Base-by-base conservation (phyloP, 2,113 vertebrate genomes). In the Sorex araneus region DNA sequence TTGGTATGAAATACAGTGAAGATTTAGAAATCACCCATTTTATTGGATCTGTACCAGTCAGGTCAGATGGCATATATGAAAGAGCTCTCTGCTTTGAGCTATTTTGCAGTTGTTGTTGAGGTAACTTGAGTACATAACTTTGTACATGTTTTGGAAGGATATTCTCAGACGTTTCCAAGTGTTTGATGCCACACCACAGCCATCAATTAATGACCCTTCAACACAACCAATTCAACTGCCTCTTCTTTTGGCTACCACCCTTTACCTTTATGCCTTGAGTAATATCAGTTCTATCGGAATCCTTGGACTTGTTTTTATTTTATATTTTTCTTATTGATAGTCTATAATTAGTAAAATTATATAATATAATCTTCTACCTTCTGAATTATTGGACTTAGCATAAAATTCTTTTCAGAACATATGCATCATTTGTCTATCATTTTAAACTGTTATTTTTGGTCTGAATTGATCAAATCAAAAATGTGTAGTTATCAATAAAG, bases 51-150 rank as follows among this genome's bases (percentile, higher is more conserved):
- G 18, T 32, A 18, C 47, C 12, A 63, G 43, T 36, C 27, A 36
- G 74, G 76, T 83, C 57, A 66, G 16, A 30, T 36, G 83, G 16
- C 11, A 18, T 4, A 32, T 27, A 45, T 34, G 32, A 34, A 40
- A 63, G 73, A 54, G 6, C 19, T 87, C n/a, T 94, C 50, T 57
- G 23, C n/a, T 67, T 32, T 71, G 80, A 93, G 70, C 9, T 47
- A 36, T 21, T 67, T 25, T 23, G 23, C 10, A 16, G 8, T 70
- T 40, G 11, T 73, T 40, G 36, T 45, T 45, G 25, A 16, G 23
- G 27, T 27, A 45, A 45, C 12, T 8, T 75, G 40, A 34, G 21
- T 27, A 40, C 27, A 9, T 25, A 74, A 40, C 71, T 43, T 40
- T 75, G 73, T 75, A 45, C 21, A 45, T 43, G 27, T 75, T 75